Evolutionary conservation across 2,113 vertebrate genomes (phyloP).

Genomic region (Dasyurus viverrinus): DNA sequence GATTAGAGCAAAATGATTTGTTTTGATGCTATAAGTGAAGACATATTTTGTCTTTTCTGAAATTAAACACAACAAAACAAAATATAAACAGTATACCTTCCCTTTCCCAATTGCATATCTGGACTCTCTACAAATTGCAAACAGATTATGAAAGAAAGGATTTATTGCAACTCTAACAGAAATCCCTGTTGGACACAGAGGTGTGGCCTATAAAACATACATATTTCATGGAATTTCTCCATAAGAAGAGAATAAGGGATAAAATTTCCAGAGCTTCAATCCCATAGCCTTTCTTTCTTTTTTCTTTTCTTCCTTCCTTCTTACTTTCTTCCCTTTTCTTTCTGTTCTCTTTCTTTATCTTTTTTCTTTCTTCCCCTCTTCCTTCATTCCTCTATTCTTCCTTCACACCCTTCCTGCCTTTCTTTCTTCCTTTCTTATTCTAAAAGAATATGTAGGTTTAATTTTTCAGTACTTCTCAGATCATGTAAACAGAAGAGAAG

Average conservation of each 20-base stretch:
- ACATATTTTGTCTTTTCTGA: neutral
- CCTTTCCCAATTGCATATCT: neutral
- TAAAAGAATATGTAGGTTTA: neutral
- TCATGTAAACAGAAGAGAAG: neutral
- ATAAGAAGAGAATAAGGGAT: neutral
- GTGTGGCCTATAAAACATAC: neutral
- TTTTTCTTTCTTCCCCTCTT: neutral
- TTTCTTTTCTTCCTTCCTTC: too few relatives aligned
- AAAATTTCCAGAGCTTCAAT: neutral
- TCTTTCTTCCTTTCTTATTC: neutral
- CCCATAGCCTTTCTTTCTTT: neutral
- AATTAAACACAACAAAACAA: neutral
- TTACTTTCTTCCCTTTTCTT: neutral
- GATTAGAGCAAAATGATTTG: neutral
- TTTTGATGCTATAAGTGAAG: neutral
- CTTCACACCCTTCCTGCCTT: neutral
- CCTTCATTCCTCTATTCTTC: neutral
- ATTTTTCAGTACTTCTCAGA: neutral
- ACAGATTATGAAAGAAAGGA: neutral
- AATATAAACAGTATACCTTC: neutral
- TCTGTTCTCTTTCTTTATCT: neutral
- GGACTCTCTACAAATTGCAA: neutral
- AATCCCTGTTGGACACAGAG: neutral
- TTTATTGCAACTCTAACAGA: neutral
- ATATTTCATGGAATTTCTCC: neutral